Conservation (phyloP, 2,888 invertebrate genomes). For the Maniola hyperantus region DNA sequence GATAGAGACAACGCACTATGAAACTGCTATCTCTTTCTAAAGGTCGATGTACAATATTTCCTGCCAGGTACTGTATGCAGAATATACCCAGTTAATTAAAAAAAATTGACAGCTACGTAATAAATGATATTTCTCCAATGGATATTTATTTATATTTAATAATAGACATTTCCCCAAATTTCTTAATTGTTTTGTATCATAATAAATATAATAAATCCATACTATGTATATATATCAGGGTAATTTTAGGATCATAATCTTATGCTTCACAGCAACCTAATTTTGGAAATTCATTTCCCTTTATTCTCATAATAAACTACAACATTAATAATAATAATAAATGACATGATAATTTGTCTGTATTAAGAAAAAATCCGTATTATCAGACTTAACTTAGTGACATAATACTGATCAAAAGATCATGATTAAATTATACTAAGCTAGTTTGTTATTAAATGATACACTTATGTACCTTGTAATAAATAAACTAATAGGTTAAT, state of each 20-base stretch:
- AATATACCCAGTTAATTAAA: background rate
- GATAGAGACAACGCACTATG: too few species aligned
- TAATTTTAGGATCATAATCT: background rate
- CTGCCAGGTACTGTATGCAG: background rate
- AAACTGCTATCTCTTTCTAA: too few species aligned
- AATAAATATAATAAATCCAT: background rate
- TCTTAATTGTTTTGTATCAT: background rate
- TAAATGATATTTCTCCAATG: too few species aligned
- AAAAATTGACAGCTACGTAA: too few species aligned
- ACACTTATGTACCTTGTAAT: background rate
- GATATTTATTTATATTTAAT: too few species aligned
- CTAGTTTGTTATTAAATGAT: slow-evolving; percentile 1
- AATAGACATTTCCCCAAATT: background rate
- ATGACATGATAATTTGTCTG: background rate
- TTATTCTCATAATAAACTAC: too few species aligned
- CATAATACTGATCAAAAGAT: background rate
- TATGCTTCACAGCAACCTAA: background rate
- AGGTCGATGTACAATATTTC: too few species aligned
- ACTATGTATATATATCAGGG: background rate
- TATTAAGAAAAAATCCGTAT: too few species aligned
- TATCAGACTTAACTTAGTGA: background rate
- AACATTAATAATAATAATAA: too few species aligned
- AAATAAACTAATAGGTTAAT: background rate
- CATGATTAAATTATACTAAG: background rate
- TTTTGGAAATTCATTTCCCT: background rate